Percentiles rank a stretch among this genome's conserved stretches.
Evolutionary conservation across 2,113 vertebrate species (phyloP).

Genomic region (Salvelinus sp.): DNA sequence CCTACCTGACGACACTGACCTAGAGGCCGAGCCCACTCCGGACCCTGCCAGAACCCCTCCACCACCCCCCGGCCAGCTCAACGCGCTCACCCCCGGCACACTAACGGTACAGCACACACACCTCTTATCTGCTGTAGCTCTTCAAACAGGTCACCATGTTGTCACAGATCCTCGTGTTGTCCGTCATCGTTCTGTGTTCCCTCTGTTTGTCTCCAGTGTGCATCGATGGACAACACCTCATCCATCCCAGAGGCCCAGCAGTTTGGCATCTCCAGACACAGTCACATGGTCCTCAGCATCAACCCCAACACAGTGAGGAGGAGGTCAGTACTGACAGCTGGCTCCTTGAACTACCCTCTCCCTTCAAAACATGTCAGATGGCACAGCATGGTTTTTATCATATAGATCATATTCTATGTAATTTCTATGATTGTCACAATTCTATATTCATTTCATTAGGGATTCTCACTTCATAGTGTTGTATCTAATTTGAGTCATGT

Average conservation of each 20-base stretch:
- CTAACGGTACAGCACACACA: slow-evolving; percentile 47
- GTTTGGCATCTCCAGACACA: slow-evolving; percentile 83
- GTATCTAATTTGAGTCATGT: no score
- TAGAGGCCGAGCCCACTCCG: slow-evolving; percentile 64
- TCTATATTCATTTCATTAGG: no score
- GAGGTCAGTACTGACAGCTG: slow-evolving; percentile 56
- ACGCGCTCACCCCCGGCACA: slow-evolving; percentile 39
- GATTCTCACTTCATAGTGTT: no score
- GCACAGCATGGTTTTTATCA: no score
- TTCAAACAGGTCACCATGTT: neutral
- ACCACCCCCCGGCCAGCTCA: slow-evolving; percentile 45
- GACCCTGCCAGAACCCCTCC: slow-evolving; percentile 57
- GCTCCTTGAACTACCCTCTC: no score
- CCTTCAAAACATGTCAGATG: no score
- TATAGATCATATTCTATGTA: no score
- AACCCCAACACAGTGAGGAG: slow-evolving; percentile 78
- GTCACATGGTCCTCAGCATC: slow-evolving; percentile 84
- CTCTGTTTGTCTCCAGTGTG: slow-evolving; percentile 62
- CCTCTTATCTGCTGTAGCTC: neutral
- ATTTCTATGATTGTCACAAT: no score
- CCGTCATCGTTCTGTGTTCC: neutral
- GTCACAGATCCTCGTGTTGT: no score
- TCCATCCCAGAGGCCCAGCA: slow-evolving; percentile 75
- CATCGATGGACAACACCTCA: slow-evolving; percentile 50
- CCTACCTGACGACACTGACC: slow-evolving; percentile 53